Base-by-base conservation (phyloP, 2,888 invertebrate genomes). In the Caenorhabditis sp. region DNA sequence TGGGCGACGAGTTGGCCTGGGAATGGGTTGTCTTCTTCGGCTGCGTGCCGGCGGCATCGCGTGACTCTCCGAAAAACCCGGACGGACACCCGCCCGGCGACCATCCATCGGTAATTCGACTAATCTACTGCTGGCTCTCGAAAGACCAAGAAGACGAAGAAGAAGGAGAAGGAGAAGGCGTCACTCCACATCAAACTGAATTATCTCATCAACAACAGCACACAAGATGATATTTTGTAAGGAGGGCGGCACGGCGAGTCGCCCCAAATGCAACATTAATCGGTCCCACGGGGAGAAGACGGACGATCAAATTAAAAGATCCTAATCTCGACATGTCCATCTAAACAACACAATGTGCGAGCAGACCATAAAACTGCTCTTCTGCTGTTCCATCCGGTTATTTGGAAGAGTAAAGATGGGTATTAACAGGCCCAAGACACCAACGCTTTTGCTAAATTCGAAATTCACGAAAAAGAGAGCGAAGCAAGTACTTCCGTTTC, bases 81-180 rank as follows among this genome's bases (percentile, higher is more conserved):
- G 37, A 20, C 22, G 47, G 62, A 11, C 56, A 35, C 35, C 24
- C 58, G 26, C 58, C 32, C 32, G 18, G 35, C 18, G 58, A 28
- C 50, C 60, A 65, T 68, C 55, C 68, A 61, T 77, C 68, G 76
- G 76, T 77, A 77, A 77, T 77, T 76, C 68, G 76, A 56, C 76
- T 76, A 76, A 76, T 76, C 76, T 68, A 76, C 60, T 67, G 58
- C 32, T 26, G 53, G 56, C 40, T 53, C 50, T 61, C 60, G 22
- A 40, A n/a, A n/a, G n/a, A n/a, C n/a, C n/a, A n/a, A n/a, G n/a
- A 61, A 40, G 61, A 22, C n/a, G 28, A 61, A 60, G 60, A 53
- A 37, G 60, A 4, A 56, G n/a, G n/a, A 32, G 37, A 62, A 18
- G 53, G 28, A 40, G 44, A 71, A 71, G 71, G 62, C 55, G 71